Evolutionary conservation across 2,888 invertebrate species (phyloP).

Genomic region (Griposia aprilina): DNA sequence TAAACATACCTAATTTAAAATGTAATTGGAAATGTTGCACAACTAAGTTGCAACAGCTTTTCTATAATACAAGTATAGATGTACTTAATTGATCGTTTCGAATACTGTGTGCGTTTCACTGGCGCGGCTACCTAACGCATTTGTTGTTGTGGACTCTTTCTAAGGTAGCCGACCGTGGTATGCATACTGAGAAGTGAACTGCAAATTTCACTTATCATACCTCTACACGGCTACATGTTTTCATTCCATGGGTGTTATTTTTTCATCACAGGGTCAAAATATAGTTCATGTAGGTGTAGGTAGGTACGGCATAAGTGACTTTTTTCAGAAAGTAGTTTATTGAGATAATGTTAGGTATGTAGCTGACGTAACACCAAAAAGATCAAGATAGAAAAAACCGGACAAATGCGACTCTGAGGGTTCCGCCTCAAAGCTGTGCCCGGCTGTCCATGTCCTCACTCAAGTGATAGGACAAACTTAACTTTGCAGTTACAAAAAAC

Average conservation of each 20-base stretch:
- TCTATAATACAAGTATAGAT: conserved; percentile 64
- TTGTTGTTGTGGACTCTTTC: conserved; percentile 74
- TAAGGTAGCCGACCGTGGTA: conserved; percentile 75
- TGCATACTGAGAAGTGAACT: conserved; percentile 78
- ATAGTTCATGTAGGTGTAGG: not conserved
- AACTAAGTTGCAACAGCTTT: conserved; percentile 65
- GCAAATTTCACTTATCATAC: conserved; percentile 79
- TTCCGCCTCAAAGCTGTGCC: not conserved
- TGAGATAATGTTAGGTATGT: not conserved
- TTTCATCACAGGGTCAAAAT: conserved; percentile 15
- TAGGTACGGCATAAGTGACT: not conserved
- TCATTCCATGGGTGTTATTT: conserved; percentile 10
- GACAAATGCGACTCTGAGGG: not conserved
- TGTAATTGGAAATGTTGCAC: conserved; percentile 75
- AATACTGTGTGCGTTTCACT: conserved; percentile 79
- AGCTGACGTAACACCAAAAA: not conserved
- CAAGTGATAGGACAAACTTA: not conserved
- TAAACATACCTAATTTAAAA: conserved; percentile 46
- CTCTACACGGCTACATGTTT: conserved; percentile 36
- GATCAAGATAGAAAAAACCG: not conserved
- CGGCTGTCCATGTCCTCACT: not conserved
- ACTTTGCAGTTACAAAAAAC: not conserved
- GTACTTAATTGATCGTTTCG: conserved; percentile 75
- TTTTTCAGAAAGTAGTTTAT: not conserved
- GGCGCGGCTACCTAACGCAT: conserved; percentile 72